A percentile compares a stretch with the other conserved stretches of the same genome.
Evolutionary conservation across 2,888 invertebrate species (phyloP).

Genomic region (Nesidiocoris tenuis): DNA sequence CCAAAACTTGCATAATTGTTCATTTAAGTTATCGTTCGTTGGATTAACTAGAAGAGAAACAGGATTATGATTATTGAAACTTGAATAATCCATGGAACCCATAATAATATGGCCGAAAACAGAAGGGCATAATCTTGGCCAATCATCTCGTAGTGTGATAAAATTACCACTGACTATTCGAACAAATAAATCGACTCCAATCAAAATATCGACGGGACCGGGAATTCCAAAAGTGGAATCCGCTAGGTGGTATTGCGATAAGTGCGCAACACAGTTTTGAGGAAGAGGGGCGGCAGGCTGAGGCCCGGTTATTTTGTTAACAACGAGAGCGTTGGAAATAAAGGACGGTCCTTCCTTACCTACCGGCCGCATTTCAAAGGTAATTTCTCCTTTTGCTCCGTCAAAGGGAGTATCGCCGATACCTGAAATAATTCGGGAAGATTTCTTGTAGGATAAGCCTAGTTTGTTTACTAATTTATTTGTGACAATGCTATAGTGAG

Average conservation of each 20-base stretch:
- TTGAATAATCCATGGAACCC: neutral
- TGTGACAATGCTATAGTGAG: neutral
- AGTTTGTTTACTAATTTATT: neutral
- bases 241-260: neutral
- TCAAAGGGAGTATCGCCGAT: neutral
- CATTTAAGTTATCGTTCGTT: neutral
- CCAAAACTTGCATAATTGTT: neutral
- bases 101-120: conserved; percentile 5
- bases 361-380: neutral
- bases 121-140: conserved; percentile 1
- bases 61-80: neutral
- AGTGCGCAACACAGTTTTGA: neutral
- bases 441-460: neutral
- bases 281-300: neutral
- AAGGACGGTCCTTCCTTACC: neutral
- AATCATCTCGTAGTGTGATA: neutral
- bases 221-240: neutral
- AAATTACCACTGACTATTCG: neutral
- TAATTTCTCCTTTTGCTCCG: neutral
- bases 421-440: neutral
- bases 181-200: conserved; percentile 9
- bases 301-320: neutral
- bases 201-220: neutral
- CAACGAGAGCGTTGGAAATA: neutral
- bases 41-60: neutral